Percentiles rank a stretch among this genome's conserved stretches.
phyloP scores from a whole-genome alignment of 1,140 invertebrate species.

The Zaprionus africanus region DNA sequence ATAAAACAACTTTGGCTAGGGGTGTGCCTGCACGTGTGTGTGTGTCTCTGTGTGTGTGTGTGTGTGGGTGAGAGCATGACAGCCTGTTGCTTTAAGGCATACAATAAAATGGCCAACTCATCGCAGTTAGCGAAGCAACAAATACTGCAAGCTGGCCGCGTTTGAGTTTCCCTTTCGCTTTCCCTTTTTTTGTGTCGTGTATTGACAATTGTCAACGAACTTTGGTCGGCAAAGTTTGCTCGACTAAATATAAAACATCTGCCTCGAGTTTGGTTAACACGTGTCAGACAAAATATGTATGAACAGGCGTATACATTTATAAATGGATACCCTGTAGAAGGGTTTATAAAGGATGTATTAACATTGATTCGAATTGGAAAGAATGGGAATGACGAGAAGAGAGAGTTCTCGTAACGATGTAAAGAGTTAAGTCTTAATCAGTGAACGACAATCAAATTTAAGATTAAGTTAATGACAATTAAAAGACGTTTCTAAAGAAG shows the following conservation, averaged over 20 bases:
- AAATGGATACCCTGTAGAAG: background rate
- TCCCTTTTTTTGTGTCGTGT: background rate
- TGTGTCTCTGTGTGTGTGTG: background rate
- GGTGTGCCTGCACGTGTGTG: background rate
- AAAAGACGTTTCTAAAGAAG: too few species aligned
- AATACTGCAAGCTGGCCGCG: slow-evolving; percentile 42
- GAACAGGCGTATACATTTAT: background rate
- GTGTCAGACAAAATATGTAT: slow-evolving; percentile 5
- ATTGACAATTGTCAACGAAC: slow-evolving; percentile 36
- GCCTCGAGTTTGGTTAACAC: slow-evolving; percentile 21
- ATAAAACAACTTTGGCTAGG: slow-evolving; percentile 39
- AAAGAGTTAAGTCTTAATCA: too few species aligned
- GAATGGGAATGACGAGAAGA: too few species aligned
- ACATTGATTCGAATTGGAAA: background rate
- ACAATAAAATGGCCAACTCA: slow-evolving; percentile 49
- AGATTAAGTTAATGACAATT: too few species aligned
- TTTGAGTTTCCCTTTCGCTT: slow-evolving; percentile 27
- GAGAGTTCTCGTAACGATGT: too few species aligned
- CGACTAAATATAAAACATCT: slow-evolving; percentile 42
- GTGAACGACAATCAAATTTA: too few species aligned
- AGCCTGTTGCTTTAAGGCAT: slow-evolving; percentile 50
- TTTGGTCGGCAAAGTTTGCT: slow-evolving; percentile 25
- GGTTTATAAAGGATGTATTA: background rate
- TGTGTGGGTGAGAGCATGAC: slow-evolving; percentile 5
- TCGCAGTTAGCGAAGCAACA: slow-evolving; percentile 31